Percentiles rank a stretch among this genome's conserved stretches.
Evolutionary conservation across 2,113 vertebrate genomes (phyloP).

Genomic region (Sebastes schlegelii): DNA sequence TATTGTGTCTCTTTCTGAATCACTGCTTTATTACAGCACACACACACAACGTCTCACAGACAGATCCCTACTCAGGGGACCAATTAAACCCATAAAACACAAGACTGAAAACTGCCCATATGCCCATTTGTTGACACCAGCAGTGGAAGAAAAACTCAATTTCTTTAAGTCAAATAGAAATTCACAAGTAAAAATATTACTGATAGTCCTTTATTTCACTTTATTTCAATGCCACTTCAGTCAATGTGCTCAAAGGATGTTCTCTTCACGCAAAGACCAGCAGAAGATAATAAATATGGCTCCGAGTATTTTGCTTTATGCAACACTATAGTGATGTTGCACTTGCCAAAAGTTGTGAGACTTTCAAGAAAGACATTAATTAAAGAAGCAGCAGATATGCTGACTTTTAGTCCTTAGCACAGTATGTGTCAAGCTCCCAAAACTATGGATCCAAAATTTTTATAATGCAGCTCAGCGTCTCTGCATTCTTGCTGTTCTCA

Average conservation of each 20-base stretch:
- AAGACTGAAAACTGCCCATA: slow-evolving; percentile 34
- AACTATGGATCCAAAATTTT: not conserved
- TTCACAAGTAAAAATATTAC: not conserved
- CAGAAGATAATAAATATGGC: not conserved
- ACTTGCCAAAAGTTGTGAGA: not conserved
- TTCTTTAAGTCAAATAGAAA: slow-evolving; percentile 1
- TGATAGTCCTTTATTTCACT: not conserved
- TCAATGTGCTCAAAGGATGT: not conserved
- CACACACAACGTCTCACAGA: slow-evolving; percentile 14
- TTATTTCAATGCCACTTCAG: not conserved
- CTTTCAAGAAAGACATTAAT: not conserved
- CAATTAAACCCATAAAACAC: slow-evolving; percentile 56
- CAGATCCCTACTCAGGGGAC: slow-evolving; percentile 37
- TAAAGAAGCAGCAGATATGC: not conserved
- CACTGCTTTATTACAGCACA: slow-evolving; percentile 33
- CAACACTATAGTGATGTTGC: not conserved
- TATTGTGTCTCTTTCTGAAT: slow-evolving; percentile 47
- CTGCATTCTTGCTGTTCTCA: not conserved
- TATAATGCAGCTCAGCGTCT: not conserved
- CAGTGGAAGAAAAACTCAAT: not conserved
- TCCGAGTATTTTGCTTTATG: not conserved
- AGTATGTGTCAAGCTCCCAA: not conserved
- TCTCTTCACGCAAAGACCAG: not conserved
- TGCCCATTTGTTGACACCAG: slow-evolving; percentile 16
- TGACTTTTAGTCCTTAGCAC: not conserved